phyloP scores from a whole-genome alignment of 1,140 invertebrate species.

The Apis mellifera region DNA sequence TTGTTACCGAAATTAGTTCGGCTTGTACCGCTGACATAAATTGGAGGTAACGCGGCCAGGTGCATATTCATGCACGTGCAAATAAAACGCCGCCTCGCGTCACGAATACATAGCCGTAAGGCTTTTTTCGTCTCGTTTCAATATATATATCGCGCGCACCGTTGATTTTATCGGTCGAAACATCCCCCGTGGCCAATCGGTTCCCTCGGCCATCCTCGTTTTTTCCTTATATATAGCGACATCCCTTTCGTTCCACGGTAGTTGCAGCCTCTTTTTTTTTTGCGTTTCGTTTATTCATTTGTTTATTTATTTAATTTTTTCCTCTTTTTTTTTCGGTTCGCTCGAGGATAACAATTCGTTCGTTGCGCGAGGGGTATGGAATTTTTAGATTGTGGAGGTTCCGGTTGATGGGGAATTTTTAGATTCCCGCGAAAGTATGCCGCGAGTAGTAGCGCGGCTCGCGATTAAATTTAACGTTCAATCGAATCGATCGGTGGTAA shows the following conservation, averaged over 20 bases:
- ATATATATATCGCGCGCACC: too few species aligned
- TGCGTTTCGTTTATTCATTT: too few species aligned
- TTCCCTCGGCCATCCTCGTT: not conserved
- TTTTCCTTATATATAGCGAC: not conserved
- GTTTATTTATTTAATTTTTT: not conserved
- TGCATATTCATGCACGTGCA: conserved; percentile 61
- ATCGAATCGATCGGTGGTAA: conserved; percentile 35
- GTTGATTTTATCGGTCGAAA: conserved; percentile 24
- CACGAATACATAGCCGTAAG: not conserved
- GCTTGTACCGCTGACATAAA: conserved; percentile 79
- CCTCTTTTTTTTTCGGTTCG: not conserved
- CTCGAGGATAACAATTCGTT: too few species aligned
- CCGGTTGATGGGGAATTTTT: conserved; percentile 42
- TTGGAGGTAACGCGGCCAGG: conserved; percentile 73
- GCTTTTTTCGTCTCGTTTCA: not conserved
- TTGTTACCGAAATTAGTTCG: conserved; percentile 81
- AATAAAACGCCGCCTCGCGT: not conserved
- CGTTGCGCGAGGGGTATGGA: not conserved
- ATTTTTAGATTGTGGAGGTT: conserved; percentile 15
- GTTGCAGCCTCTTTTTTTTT: not conserved
- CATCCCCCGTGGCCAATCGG: not conserved
- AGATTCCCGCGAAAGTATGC: conserved; percentile 40
- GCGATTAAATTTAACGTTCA: conserved; percentile 43
- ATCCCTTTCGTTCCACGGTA: not conserved
- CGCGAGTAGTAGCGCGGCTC: conserved; percentile 31